Evolutionary conservation across 1,140 invertebrate genomes (phyloP).

Genomic region (Palaemon carinicauda): DNA sequence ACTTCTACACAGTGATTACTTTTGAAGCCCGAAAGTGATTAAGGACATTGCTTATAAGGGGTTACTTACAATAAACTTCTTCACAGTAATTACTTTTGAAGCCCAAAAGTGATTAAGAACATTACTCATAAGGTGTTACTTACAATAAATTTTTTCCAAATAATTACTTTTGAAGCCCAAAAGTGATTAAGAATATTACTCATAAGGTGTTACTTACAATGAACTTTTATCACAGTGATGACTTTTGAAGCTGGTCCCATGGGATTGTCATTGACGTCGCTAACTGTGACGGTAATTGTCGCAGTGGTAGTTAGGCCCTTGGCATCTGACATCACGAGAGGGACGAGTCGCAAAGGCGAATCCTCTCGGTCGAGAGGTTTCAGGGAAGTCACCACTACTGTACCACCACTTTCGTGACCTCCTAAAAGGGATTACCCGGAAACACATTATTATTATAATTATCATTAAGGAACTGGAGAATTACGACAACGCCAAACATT

Average conservation of each 20-base stretch:
- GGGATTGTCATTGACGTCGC: constrained; percentile 55
- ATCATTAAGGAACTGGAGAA: too few species aligned
- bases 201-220: constrained; percentile 24
- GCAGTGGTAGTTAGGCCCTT: constrained; percentile 73
- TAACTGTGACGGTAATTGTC: constrained; percentile 48
- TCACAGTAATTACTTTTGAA: too few species aligned
- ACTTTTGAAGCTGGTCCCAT: constrained; percentile 64
- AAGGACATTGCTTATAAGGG: too few species aligned
- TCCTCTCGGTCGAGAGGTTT: constrained; percentile 60
- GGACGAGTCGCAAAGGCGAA: constrained; percentile 79
- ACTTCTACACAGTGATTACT: too few species aligned
- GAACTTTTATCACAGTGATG: constrained; percentile 65
- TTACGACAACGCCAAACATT: too few species aligned
- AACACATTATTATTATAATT: neutral
- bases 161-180: too few species aligned
- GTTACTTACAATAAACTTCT: too few species aligned
- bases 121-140: too few species aligned
- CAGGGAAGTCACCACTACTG: constrained; percentile 44
- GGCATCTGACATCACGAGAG: constrained; percentile 85
- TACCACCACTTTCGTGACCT: neutral
- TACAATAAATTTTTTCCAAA: too few species aligned
- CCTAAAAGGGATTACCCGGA: neutral
- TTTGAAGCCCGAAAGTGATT: too few species aligned
- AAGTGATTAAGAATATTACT: too few species aligned
- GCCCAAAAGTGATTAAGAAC: too few species aligned